Conservation (phyloP, 2,888 invertebrate genomes). For the Rhogogaster chlorosoma region DNA sequence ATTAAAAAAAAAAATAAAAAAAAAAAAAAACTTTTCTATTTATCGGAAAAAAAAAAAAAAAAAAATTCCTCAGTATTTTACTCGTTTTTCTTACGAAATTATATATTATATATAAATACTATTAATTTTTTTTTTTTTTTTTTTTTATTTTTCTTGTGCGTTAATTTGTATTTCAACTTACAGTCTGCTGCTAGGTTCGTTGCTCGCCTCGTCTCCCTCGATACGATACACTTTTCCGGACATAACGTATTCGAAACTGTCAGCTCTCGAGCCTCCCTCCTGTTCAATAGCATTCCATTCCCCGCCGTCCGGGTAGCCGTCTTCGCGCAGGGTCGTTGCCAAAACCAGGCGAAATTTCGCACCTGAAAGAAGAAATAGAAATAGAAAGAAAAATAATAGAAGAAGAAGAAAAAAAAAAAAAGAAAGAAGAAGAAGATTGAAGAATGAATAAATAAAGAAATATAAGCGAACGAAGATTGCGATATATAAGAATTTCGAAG, state of each 20-base stretch:
- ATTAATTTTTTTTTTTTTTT: conserved; percentile 9
- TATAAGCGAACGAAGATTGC: no score
- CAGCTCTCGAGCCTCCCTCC: conserved; percentile 92
- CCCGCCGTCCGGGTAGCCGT: conserved; percentile 95
- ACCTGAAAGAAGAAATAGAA: conserved; percentile 62
- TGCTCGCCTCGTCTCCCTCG: conserved; percentile 96
- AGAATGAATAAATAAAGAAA: no score
- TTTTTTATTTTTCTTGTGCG: background rate
- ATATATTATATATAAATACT: no score
- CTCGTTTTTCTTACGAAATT: no score
- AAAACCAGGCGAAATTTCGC: conserved; percentile 90
- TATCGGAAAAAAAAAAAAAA: background rate
- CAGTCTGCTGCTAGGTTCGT: conserved; percentile 91
- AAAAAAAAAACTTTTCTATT: no score
- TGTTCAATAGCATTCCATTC: conserved; percentile 95
- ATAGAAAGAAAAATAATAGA: background rate
- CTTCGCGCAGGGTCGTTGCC: conserved; percentile 96
- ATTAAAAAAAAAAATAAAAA: background rate
- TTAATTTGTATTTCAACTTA: conserved; percentile 73
- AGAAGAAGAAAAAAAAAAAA: no score
- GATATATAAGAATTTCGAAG: no score
- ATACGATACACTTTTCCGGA: conserved; percentile 98
- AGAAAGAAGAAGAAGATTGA: no score
- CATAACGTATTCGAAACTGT: conserved; percentile 99
- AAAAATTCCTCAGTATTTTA: background rate